Conservation (phyloP, 2,797 vertebrate genomes). For the Hippocampus kuda region DNA sequence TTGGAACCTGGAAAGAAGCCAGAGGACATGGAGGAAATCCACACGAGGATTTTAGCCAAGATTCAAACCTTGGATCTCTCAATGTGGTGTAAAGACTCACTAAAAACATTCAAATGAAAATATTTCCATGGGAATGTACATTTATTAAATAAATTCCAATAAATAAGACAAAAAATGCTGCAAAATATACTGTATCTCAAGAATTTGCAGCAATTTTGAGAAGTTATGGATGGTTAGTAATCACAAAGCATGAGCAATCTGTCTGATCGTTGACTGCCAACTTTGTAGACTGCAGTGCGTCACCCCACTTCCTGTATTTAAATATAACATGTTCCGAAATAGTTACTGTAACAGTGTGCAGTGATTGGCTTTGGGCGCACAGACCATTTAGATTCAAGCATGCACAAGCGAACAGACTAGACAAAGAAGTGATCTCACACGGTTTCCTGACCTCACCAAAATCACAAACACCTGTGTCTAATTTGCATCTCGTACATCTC, state of each 20-base stretch:
- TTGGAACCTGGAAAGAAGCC: not conserved
- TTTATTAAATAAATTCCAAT: constrained; percentile 70
- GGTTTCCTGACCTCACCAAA: constrained; percentile 38
- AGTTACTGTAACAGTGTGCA: not conserved
- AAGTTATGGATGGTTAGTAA: constrained; percentile 31
- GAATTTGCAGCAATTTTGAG: constrained; percentile 45
- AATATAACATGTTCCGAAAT: constrained; percentile 35
- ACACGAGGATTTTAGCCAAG: not conserved
- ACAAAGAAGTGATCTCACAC: constrained; percentile 16
- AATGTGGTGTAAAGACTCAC: not conserved
- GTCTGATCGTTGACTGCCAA: not conserved
- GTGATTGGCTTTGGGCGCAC: constrained; percentile 23
- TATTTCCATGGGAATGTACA: constrained; percentile 35
- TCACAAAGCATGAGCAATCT: constrained; percentile 24
- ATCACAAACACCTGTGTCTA: constrained; percentile 34
- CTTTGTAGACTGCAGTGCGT: constrained; percentile 17
- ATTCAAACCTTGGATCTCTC: too few relatives aligned
- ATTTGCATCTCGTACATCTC: constrained; percentile 27
- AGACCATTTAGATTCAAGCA: constrained; percentile 42
- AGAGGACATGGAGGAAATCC: not conserved
- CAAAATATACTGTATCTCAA: constrained; percentile 34
- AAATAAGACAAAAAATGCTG: constrained; percentile 56
- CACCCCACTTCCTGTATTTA: constrained; percentile 18
- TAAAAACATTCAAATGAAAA: constrained; percentile 4
- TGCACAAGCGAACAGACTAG: constrained; percentile 42